A percentile compares a stretch with the other conserved stretches of the same genome.
Conservation (phyloP, 2,888 invertebrate genomes). For the Himalopsyche kuldschensis region DNA sequence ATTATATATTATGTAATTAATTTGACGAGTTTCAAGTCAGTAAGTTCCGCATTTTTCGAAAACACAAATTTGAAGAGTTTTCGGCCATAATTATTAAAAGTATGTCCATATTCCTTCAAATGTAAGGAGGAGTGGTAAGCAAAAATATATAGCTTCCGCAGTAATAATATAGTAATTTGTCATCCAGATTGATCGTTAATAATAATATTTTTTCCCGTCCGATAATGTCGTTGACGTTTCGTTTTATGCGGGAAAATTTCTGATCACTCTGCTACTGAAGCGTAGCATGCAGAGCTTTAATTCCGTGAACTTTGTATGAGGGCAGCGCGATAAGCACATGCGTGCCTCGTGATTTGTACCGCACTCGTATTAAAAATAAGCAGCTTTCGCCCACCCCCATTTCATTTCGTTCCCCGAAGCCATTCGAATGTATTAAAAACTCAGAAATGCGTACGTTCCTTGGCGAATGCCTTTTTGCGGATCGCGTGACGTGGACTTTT, state of each 20-base stretch:
- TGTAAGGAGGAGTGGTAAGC: too few species aligned
- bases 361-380: neutral
- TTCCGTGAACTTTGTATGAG: neutral
- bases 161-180: too few species aligned
- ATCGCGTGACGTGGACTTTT: neutral
- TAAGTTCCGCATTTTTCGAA: too few species aligned
- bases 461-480: neutral
- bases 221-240: too few species aligned
- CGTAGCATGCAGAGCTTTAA: conserved; percentile 13
- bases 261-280: neutral
- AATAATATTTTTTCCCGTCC: too few species aligned
- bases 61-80: too few species aligned
- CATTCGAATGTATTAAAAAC: neutral
- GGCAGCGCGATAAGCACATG: conserved; percentile 1
- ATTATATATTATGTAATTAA: too few species aligned
- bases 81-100: too few species aligned
- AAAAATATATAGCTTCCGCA: too few species aligned
- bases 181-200: too few species aligned
- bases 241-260: neutral
- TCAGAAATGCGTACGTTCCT: neutral
- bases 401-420: neutral
- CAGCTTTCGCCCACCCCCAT: conserved; percentile 1
- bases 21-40: too few species aligned
- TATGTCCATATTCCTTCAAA: too few species aligned
- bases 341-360: conserved; percentile 7